A percentile compares a stretch with the other conserved stretches of the same genome.
Evolutionary conservation across 2,888 invertebrate species (phyloP).

Genomic region (Syritta pipiens): DNA sequence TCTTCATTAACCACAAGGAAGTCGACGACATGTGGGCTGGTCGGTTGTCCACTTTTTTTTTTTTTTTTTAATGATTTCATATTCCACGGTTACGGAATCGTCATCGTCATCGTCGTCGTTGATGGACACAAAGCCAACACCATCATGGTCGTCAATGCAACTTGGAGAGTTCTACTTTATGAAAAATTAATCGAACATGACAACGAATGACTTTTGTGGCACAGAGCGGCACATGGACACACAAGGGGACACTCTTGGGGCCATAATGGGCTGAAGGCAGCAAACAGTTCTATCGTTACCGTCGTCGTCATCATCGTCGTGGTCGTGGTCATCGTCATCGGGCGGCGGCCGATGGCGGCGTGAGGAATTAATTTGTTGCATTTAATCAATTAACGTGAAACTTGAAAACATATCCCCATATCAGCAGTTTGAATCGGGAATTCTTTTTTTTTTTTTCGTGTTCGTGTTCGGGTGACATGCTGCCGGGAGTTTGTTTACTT

Average conservation of each 20-base stretch:
- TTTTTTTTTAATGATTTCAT: constrained; percentile 5
- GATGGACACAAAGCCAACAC: no score
- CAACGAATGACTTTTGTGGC: constrained; percentile 53
- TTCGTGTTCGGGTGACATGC: background rate
- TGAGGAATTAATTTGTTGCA: constrained; percentile 49
- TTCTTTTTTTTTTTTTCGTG: background rate
- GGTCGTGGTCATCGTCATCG: no score
- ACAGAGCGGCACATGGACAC: background rate
- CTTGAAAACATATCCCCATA: constrained; percentile 22
- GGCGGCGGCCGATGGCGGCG: background rate
- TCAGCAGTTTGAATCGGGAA: background rate
- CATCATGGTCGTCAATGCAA: background rate
- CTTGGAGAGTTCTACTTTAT: constrained; percentile 48
- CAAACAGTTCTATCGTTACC: no score
- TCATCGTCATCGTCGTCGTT: no score
- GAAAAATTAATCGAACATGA: constrained; percentile 66
- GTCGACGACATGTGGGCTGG: constrained; percentile 47
- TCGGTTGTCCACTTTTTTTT: constrained; percentile 29
- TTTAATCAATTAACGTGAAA: constrained; percentile 48
- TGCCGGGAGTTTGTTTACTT: no score
- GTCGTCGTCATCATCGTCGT: no score
- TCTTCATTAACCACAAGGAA: constrained; percentile 60
- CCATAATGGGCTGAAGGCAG: no score
- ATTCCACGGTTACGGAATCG: constrained; percentile 14
- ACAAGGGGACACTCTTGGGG: no score